Base-by-base conservation (phyloP, 2,888 invertebrate genomes). In the Calliphora vomitoria region DNA sequence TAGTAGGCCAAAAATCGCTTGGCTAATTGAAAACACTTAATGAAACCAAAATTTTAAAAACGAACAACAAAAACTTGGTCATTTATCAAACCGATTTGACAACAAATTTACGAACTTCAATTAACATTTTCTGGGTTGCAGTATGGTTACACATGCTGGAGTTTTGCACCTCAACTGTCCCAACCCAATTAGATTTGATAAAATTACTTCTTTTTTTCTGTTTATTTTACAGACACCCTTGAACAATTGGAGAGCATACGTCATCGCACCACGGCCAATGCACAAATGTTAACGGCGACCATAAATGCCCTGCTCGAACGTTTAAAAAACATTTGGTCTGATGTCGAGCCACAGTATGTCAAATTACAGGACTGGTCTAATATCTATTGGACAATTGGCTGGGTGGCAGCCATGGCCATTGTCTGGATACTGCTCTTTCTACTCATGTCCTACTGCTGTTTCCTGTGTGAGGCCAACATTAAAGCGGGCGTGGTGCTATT, bases 191-290 rank as follows among this genome's bases (percentile, higher is more conserved):
- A 20, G 1, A 55, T 53, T 55, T 55, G 15, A n/a, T 8, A 55
- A 3, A 1, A 6, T 13, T 53, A 11, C 55, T 0, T 20, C 4
- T 55, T 8, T 55, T 25, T 11, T 25, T 25, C 4, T 58, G 4
- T 58, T 58, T 11, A 15, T n/a, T 15, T 15, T 5, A 11, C 15
- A 93, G 93, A 93, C 88, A 93, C 93, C n/a, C 89, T 93, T 76
- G 93, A 93, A 74, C 93, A 93, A 89, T 88, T 93, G 90, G 92
- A 93, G 53, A 91, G 90, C 85, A 94, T 94, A 74, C 91, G 93
- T 62, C 92, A 93, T 89, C 91, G 92, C 82, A 92, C 93, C 5
- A 93, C 93, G 75, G 93, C 93, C 69, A 93, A 93, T 89, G 93
- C 93, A 20, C 93, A 93, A 89, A 90, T 92, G 90, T 88, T 94